Evolutionary conservation across 2,113 vertebrate genomes (phyloP).

Genomic region (Vanacampus margaritifer): DNA sequence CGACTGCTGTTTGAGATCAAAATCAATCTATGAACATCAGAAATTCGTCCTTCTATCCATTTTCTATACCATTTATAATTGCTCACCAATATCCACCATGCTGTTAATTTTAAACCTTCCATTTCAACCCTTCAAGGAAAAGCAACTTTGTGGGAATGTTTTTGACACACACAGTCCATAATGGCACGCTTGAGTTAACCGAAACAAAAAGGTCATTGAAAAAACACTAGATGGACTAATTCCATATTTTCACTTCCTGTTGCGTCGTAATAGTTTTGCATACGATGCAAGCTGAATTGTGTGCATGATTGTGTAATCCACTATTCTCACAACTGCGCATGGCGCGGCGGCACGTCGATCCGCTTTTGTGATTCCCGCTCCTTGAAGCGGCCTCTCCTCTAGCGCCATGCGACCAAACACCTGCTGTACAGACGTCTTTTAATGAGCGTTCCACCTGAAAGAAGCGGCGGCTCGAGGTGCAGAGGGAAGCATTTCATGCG

Average conservation of each 20-base stretch:
- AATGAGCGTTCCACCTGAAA: slow-evolving; percentile 66
- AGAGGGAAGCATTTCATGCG: slow-evolving; percentile 42
- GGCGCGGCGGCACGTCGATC: slow-evolving; percentile 37
- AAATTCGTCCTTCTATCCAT: too few relatives aligned
- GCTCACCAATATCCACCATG: too few relatives aligned
- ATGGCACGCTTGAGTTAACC: too few relatives aligned
- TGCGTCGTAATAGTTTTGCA: not conserved
- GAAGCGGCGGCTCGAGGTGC: slow-evolving; percentile 13
- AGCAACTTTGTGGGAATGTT: too few relatives aligned
- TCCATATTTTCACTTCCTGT: not conserved
- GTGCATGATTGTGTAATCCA: slow-evolving; percentile 18
- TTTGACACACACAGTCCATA: too few relatives aligned
- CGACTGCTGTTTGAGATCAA: too few relatives aligned
- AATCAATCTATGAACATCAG: too few relatives aligned
- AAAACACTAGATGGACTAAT: too few relatives aligned
- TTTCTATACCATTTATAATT: too few relatives aligned
- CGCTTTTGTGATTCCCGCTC: slow-evolving; percentile 65
- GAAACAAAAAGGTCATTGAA: too few relatives aligned
- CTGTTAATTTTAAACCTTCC: too few relatives aligned
- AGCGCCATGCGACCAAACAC: slow-evolving; percentile 63
- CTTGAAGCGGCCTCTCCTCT: slow-evolving; percentile 66
- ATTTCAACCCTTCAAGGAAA: too few relatives aligned
- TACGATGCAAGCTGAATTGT: not conserved
- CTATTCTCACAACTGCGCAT: not conserved
- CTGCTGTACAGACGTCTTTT: slow-evolving; percentile 62